Evolutionary conservation across 2,797 vertebrate genomes (phyloP).

Genomic region (Arctocebus calabarensis): DNA sequence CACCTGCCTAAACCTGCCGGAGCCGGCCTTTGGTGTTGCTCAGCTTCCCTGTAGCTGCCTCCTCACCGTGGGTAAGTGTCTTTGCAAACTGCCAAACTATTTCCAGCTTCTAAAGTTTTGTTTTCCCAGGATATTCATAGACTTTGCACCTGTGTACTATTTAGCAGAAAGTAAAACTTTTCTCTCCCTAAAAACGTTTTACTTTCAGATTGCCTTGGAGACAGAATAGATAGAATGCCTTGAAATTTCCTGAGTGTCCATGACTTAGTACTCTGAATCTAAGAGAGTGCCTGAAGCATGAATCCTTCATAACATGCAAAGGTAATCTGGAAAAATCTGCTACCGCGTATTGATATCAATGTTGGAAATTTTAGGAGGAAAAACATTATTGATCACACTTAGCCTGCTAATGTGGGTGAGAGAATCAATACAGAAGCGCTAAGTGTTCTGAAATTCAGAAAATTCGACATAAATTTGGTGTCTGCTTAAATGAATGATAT

Average conservation of each 20-base stretch:
- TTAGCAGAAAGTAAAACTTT: conserved; percentile 2
- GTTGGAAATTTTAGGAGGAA: not conserved
- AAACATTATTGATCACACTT: not conserved
- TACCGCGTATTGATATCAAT: not conserved
- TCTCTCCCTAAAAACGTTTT: not conserved
- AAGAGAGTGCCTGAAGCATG: not conserved
- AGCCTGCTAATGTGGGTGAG: not conserved
- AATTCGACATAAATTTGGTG: not conserved
- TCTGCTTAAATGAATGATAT: not conserved
- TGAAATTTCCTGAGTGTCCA: not conserved
- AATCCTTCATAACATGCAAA: not conserved
- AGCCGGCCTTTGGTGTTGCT: not conserved
- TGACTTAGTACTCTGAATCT: not conserved
- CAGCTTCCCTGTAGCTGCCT: not conserved
- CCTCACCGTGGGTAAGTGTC: not conserved
- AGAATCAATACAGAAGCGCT: not conserved
- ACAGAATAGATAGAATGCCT: not conserved
- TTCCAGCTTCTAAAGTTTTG: not conserved
- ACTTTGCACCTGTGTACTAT: not conserved
- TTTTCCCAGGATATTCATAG: not conserved
- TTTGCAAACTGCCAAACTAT: not conserved
- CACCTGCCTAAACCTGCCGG: too few species aligned
- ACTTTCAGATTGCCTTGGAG: not conserved
- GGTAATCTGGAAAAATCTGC: conserved; percentile 22
- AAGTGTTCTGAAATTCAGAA: not conserved